Percentiles rank a stretch among this genome's conserved stretches.
Evolutionary conservation across 2,797 vertebrate species (phyloP).

Genomic region (Chaenodraco wilsoni): DNA sequence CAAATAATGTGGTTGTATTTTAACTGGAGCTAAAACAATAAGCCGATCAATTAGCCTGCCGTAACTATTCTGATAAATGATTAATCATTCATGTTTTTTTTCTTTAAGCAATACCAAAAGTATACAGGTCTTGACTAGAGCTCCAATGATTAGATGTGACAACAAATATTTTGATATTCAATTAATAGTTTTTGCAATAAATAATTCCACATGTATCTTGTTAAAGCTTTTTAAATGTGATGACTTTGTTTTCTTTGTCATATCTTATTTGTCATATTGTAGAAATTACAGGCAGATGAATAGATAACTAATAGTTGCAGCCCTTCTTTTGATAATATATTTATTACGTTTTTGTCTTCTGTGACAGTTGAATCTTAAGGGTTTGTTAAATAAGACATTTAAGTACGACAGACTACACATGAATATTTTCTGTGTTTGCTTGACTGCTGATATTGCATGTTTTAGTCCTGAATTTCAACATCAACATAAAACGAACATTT

Average conservation of each 20-base stretch:
- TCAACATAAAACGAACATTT: background rate
- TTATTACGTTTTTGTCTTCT: background rate
- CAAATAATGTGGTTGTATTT: background rate
- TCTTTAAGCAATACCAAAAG: background rate
- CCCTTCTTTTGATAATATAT: background rate
- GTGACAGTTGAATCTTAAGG: background rate
- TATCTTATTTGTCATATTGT: background rate
- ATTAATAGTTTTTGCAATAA: background rate
- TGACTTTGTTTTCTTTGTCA: background rate
- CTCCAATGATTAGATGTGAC: background rate
- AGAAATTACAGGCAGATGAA: no score
- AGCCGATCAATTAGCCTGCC: background rate
- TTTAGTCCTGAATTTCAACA: background rate
- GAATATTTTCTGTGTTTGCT: background rate
- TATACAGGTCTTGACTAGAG: fast-evolving
- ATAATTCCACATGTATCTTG: background rate
- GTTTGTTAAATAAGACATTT: background rate
- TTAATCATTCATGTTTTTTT: background rate
- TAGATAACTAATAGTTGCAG: background rate
- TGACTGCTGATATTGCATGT: background rate
- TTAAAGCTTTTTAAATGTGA: background rate
- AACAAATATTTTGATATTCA: background rate
- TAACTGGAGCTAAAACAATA: background rate
- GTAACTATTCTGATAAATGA: background rate
- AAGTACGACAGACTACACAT: background rate